phyloP scores from a whole-genome alignment of 2,113 vertebrate species.

The Pelmatolapia mariae region DNA sequence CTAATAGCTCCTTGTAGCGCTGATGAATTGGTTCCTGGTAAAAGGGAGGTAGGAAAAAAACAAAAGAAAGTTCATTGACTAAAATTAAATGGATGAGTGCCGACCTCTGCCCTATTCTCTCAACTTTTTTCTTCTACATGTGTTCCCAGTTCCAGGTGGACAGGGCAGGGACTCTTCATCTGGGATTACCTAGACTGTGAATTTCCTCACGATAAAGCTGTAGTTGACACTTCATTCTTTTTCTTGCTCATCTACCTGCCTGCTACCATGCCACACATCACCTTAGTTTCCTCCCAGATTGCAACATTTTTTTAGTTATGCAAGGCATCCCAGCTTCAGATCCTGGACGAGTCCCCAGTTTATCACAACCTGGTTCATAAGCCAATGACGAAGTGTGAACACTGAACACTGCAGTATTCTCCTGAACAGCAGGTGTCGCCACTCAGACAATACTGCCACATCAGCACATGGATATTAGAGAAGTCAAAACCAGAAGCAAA shows the following conservation, averaged over 20 bases:
- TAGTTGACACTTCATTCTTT: neutral
- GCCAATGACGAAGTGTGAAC: neutral
- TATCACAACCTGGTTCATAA: neutral
- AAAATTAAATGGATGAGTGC: neutral
- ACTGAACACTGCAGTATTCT: neutral
- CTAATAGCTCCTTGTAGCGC: constrained; percentile 91
- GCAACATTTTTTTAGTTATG: fast-evolving
- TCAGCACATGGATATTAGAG: neutral
- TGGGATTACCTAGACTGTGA: neutral
- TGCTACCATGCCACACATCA: neutral
- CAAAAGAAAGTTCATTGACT: neutral
- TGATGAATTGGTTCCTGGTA: constrained; percentile 88
- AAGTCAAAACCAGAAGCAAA: neutral
- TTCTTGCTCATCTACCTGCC: neutral
- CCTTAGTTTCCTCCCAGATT: neutral
- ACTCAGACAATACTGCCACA: neutral
- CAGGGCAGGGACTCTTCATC: neutral
- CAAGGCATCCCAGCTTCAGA: neutral
- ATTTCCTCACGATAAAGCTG: neutral
- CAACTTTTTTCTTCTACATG: neutral
- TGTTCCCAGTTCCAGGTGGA: neutral
- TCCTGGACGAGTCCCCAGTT: neutral
- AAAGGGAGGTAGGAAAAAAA: neutral
- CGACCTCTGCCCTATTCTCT: neutral
- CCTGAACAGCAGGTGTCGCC: neutral